These are phyloP conservation scores for Leptinotarsa defecta DNA, from an alignment of 1,140 invertebrate species.

Conservation along the genomic window DNA sequence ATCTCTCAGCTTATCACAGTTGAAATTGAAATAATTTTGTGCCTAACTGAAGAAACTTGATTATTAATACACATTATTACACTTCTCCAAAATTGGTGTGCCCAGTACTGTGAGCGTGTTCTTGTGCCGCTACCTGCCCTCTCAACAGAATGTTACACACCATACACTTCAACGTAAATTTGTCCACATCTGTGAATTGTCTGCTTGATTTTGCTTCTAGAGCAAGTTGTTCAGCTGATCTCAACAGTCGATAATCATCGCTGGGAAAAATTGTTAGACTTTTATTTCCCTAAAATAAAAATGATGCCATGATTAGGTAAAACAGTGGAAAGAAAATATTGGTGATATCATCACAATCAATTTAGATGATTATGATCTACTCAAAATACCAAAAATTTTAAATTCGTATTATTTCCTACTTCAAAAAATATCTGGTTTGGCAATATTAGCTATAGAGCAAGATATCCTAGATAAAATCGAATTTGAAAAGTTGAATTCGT, in stretches of 20 bases:
- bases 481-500: too few species aligned
- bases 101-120: conserved; percentile 82
- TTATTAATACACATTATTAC: conserved; percentile 48
- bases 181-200: conserved; percentile 88
- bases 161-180: conserved; percentile 83
- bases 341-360: too few species aligned
- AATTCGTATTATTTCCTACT: too few species aligned
- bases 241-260: conserved; percentile 72
- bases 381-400: too few species aligned
- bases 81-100: conserved; percentile 90
- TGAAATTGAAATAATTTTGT: too few species aligned
- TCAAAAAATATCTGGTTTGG: too few species aligned
- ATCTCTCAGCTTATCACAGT: too few species aligned
- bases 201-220: conserved; percentile 83
- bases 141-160: conserved; percentile 74
- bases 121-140: conserved; percentile 79
- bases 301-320: not conserved
- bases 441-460: too few species aligned
- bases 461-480: too few species aligned
- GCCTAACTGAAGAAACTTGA: too few species aligned
- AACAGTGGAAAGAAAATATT: too few species aligned
- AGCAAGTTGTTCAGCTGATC: conserved; percentile 82
- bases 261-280: conserved; percentile 81
- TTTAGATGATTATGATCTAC: too few species aligned
- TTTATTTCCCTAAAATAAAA: conserved; percentile 62